Base-by-base conservation (phyloP, 64 coral and sea anemone genomes). In the Montipora cactus region DNA sequence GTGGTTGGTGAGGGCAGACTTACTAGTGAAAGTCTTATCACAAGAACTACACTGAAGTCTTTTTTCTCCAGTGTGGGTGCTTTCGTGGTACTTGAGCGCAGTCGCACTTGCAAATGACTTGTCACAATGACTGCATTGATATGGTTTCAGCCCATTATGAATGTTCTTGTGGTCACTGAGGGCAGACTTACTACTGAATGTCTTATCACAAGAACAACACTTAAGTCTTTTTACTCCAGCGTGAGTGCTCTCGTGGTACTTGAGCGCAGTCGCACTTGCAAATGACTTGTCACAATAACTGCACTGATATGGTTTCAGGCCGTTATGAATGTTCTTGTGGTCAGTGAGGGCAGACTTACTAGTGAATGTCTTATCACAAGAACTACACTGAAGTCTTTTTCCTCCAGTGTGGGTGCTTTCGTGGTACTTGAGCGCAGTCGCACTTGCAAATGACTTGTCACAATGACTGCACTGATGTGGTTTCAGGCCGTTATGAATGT, bases 51-150 rank as follows among this genome's bases (percentile, higher is more conserved):
- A 28, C 28, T 28, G 28, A 28, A 28, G 28, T 28, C 28, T 28
- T 28, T 28, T 28, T 28, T 28, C 28, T 28, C 28, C 28, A 28
- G 28, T 28, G 28, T 28, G 28, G 28, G 28, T 28, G 28, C 28
- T 28, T 28, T 28, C 28, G 28, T 28, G 28, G 28, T 28, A 28
- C 28, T 28, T 28, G 28, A 28, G 28, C 28, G 28, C 28, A 28
- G 28, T 28, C 28, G 28, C 28, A 28, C 28, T 28, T 28, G 28
- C 28, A 28, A 90, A 19, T 10, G 88, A 20, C 22, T 90, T 90
- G 88, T 78, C 88, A 57, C 88, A 90, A 18, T 79, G 53, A 11
- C 75, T 79, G 44, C 88, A 90, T 13, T 53, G 49, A 78, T 59
- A 79, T 77, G 87, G 87, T 47, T 61, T 55, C 52, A 55, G 9